phyloP scores from a whole-genome alignment of 2,797 vertebrate species.

The Forpus xanthops region DNA sequence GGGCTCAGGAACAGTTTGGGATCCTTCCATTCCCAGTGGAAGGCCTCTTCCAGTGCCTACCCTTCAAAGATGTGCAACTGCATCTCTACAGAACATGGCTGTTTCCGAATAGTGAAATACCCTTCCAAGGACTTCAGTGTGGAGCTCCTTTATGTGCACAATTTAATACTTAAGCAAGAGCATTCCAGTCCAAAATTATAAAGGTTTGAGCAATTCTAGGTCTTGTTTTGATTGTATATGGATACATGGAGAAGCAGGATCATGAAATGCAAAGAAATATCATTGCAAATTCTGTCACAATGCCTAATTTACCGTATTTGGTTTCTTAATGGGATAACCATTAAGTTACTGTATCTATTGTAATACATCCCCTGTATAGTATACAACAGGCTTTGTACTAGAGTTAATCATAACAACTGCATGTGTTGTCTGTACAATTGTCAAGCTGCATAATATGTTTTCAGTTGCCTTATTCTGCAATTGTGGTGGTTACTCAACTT shows the following conservation, averaged over 20 bases:
- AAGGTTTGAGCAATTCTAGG: background rate
- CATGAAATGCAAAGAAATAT: background rate
- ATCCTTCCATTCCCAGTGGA: background rate
- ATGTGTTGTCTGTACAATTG: background rate
- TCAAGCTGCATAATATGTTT: background rate
- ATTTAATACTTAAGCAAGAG: background rate
- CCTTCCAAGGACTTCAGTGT: background rate
- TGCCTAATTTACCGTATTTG: background rate
- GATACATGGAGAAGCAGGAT: background rate
- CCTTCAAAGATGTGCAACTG: background rate
- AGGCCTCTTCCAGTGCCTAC: background rate
- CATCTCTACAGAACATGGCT: background rate
- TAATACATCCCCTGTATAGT: background rate
- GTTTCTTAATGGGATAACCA: background rate
- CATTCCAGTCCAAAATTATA: background rate
- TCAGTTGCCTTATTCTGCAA: background rate
- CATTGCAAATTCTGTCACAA: background rate
- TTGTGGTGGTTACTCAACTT: background rate
- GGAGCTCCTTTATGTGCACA: background rate
- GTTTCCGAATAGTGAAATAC: background rate
- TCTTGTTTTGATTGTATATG: background rate
- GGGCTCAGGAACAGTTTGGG: background rate
- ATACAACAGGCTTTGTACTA: background rate
- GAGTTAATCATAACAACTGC: background rate
- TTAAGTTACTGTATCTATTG: background rate